Evolutionary conservation across 1,140 invertebrate genomes (phyloP), one percentile per base, ranked within the genome.

Genomic region (Trachymyrmex cornetzi): DNA sequence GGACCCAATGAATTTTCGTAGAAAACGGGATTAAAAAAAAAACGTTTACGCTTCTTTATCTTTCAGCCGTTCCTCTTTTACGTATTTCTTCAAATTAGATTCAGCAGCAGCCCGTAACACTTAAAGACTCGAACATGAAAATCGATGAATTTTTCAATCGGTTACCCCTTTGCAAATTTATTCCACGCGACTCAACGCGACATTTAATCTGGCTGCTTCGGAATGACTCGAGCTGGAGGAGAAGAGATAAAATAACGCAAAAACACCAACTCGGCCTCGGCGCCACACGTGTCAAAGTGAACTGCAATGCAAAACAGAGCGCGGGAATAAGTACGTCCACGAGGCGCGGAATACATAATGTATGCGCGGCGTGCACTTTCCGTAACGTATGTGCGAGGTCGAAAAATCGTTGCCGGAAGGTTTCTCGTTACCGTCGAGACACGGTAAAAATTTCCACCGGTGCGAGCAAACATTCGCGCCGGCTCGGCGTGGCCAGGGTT

Each of bases 321-420:
- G 44, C 59, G 67, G 44, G 38, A 82, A 74, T 48, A 34, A 34
- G 30, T 34, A 59, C 53, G 53, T 38, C 24, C 22, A 24, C 48
- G 63, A 57, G 50, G 30, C 55, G 67, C 69, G 55, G 24, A 30
- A 82, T 84, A 48, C 80, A 84, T 84, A 84, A 84, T 75, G 57
- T 34, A 82, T 82, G n/a, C 34, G 55, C 53, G 3, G 38, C 55
- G 55, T 75, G 27, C 69, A 61, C 38, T 84, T 75, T 50, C 19
- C 57, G 24, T 50, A 5, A 34, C 55, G 27, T 24, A 22, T 38
- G 22, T 38, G 22, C 67, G 80, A 74, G 55, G 80, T 84, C 80
- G 57, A 84, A 75, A 84, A 74, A 79, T 79, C 61, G 82, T 79
- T 79, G 75, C 74, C 75, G 72, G 74, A 66, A 79, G 59, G 74